A percentile compares a stretch with the other conserved stretches of the same genome.
phyloP scores from a whole-genome alignment of 2,888 invertebrate species.

The Melinopterus prodromus region DNA sequence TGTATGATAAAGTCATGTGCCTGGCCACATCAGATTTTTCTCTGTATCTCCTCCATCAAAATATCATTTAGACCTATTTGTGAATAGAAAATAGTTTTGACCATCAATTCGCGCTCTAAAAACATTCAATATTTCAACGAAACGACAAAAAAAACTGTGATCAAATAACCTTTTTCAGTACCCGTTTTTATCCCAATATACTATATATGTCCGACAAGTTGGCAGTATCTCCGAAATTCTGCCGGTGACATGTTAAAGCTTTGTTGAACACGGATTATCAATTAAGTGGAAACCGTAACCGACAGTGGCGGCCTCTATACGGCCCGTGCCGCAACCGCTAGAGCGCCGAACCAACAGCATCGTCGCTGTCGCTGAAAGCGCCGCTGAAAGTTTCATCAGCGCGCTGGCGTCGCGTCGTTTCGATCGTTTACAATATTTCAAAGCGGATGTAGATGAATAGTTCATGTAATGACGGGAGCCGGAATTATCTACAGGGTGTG shows the following conservation, averaged over 20 bases:
- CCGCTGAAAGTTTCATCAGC: not conserved
- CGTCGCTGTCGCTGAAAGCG: not conserved
- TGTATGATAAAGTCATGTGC: too few relatives aligned
- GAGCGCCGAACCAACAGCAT: not conserved
- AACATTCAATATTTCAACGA: too few relatives aligned
- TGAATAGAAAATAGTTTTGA: too few relatives aligned
- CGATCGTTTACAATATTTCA: not conserved
- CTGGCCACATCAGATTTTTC: too few relatives aligned
- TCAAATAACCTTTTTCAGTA: not conserved
- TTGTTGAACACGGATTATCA: conserved; percentile 24
- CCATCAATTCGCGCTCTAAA: too few relatives aligned
- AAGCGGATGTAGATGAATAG: not conserved
- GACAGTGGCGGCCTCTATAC: not conserved
- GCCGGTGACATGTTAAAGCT: conserved; percentile 16
- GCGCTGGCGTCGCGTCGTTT: not conserved
- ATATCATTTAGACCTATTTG: too few relatives aligned
- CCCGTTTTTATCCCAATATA: not conserved
- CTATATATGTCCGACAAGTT: not conserved
- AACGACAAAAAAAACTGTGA: too few relatives aligned
- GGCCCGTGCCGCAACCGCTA: not conserved
- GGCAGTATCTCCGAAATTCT: not conserved
- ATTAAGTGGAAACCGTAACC: conserved; percentile 20
- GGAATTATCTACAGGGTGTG: too few relatives aligned
- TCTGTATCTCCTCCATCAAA: too few relatives aligned
- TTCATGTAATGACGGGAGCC: not conserved